A percentile compares a stretch with the other conserved stretches of the same genome.
These are phyloP conservation scores for Notodromas monacha DNA, from an alignment of 2,888 invertebrate species.

Conservation along the genomic window DNA sequence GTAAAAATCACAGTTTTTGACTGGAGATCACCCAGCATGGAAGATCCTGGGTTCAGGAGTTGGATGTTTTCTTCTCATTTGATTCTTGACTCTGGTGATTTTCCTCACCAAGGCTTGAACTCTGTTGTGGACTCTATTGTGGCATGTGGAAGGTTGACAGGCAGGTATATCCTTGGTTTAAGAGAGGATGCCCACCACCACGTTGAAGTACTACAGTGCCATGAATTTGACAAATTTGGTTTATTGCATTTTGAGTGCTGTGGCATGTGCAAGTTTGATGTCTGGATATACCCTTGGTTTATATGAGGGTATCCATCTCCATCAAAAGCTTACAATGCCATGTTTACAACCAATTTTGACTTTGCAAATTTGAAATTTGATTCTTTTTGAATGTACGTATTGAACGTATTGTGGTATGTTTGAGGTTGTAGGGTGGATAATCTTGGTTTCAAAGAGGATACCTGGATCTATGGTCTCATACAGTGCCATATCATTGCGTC, in stretches of 20 bases:
- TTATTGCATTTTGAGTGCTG: not conserved
- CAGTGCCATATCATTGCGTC: constrained; percentile 1
- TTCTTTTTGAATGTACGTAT: not conserved
- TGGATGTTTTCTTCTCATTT: too few species aligned
- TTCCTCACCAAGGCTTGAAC: constrained; percentile 1
- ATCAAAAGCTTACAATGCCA: constrained; percentile 1
- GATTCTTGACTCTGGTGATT: constrained; percentile 4
- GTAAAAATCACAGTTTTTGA: too few species aligned
- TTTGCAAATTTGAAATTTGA: constrained; percentile 1
- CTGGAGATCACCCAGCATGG: too few species aligned
- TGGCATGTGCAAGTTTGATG: constrained; percentile 4
- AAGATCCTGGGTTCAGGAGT: too few species aligned
- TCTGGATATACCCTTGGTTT: constrained; percentile 1
- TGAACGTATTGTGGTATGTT: constrained; percentile 1
- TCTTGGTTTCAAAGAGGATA: constrained; percentile 1
- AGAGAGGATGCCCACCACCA: constrained; percentile 2
- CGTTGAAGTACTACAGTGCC: not conserved
- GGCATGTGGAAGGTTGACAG: constrained; percentile 4
- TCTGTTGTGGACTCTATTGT: constrained; percentile 1
- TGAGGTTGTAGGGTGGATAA: constrained; percentile 1
- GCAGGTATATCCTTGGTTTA: constrained; percentile 1
- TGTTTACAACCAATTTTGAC: not conserved
- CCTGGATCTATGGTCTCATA: constrained; percentile 1
- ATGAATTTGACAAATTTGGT: not conserved
- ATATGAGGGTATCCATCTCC: constrained; percentile 2